Base-by-base conservation (phyloP, 1,140 invertebrate species). In the Pogonomyrmex barbatus region DNA sequence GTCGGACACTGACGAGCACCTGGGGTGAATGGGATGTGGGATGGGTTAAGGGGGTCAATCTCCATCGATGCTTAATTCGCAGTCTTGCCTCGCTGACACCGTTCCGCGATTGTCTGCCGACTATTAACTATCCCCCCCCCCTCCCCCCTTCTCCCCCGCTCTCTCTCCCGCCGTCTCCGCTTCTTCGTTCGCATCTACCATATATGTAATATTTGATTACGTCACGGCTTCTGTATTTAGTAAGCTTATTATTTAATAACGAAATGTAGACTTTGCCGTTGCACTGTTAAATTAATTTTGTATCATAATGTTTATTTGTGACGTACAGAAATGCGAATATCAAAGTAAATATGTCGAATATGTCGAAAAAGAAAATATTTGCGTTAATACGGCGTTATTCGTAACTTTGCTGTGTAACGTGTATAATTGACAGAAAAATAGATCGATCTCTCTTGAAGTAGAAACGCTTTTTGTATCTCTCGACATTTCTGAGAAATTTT, bases 1-100 rank as follows among this genome's bases (percentile, higher is more conserved):
- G 89, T 90, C 87, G 89, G 89, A 90, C 89, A 90, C 87, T 90
- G 89, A 90, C 89, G 89, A 90, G 89, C 87, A 90, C 89, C 89
- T 90, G 89, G 89, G 89, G 89, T 90, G 88, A 90, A 90, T 90
- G 83, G n/a, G n/a, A n/a, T 63, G 85, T 85, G 78, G 89, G 87
- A 77, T 90, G 87, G 83, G 79, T 90, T 86, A 88, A 90, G 86
- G 89, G 88, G 88, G 89, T 90, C 89, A 88, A 90, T 90, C 88
- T 90, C 87, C 89, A 90, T 62, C 83, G 87, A 81, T 87, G 89
- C 89, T 90, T 90, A 90, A 90, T 90, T 90, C 87, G 67, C 89
- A 89, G 73, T 83, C 89, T 90, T 90, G 89, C 62, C 89, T 89
- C 75, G 89, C 73, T 90, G 89, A 90, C 89, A 90, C 87, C 88